phyloP scores from a whole-genome alignment of 2,888 invertebrate species.

The Odontocerum albicorne region DNA sequence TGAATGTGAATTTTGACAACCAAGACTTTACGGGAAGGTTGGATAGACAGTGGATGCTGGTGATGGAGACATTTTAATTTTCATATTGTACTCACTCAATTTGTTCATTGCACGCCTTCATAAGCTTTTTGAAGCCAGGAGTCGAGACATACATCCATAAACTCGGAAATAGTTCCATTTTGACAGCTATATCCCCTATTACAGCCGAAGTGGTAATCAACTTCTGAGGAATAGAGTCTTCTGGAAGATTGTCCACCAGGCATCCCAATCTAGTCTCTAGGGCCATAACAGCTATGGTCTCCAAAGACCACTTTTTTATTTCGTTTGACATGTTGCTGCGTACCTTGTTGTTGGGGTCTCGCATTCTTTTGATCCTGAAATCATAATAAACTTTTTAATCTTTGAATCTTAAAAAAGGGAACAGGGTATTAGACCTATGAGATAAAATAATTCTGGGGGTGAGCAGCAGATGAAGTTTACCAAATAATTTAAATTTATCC shows the following conservation, averaged over 20 bases:
- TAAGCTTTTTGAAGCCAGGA: constrained; percentile 41
- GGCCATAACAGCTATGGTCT: constrained; percentile 37
- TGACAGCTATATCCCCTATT: constrained; percentile 36
- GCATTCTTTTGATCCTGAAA: constrained; percentile 35
- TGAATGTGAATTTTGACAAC: no score
- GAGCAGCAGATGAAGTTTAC: no score
- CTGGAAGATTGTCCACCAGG: constrained; percentile 34
- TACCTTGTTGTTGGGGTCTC: constrained; percentile 36
- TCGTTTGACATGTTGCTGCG: constrained; percentile 31
- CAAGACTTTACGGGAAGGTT: no score
- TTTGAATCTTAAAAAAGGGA: no score
- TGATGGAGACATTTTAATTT: no score
- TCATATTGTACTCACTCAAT: constrained; percentile 25
- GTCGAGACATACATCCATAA: constrained; percentile 43
- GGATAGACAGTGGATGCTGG: no score
- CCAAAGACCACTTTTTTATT: constrained; percentile 39
- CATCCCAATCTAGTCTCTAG: constrained; percentile 38
- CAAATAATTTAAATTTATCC: no score
- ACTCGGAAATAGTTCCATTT: constrained; percentile 44
- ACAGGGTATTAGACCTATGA: no score
- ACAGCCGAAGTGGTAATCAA: constrained; percentile 24
- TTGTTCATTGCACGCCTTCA: constrained; percentile 43
- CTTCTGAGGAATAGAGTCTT: constrained; percentile 32
- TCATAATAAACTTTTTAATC: no score
- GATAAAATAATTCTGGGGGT: no score